Percentiles rank a stretch among this genome's conserved stretches.
phyloP scores from a whole-genome alignment of 2,113 vertebrate genomes.

The Tauraco erythrolophus region DNA sequence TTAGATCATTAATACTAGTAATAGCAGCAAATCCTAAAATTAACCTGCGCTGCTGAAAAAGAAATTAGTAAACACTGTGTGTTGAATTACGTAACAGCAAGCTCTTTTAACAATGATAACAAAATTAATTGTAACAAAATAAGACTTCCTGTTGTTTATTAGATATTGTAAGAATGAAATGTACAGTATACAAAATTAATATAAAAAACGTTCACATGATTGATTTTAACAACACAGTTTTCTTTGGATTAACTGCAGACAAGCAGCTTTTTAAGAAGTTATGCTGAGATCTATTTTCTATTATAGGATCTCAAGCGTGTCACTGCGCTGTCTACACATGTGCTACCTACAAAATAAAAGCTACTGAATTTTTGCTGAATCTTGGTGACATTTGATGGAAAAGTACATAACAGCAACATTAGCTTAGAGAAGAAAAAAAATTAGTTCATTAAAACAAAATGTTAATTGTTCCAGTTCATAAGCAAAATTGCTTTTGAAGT shows the following conservation, averaged over 20 bases:
- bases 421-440: neutral
- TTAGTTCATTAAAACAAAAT: neutral
- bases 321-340: neutral
- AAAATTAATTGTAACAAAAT: slow-evolving; percentile 54
- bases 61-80: neutral
- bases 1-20: neutral
- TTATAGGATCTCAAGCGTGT: neutral
- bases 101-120: neutral
- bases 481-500: neutral
- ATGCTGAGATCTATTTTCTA: neutral
- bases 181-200: slow-evolving; percentile 43
- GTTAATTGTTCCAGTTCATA: neutral
- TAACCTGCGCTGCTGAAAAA: neutral
- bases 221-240: neutral
- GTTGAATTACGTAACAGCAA: neutral
- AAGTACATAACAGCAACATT: neutral
- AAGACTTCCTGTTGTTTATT: slow-evolving; percentile 55
- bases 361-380: neutral
- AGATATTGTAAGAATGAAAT: slow-evolving; percentile 26
- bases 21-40: neutral
- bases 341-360: neutral
- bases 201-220: neutral
- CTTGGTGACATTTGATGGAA: neutral
- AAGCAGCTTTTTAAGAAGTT: neutral
- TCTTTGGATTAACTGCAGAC: neutral